Percentiles rank a stretch among this genome's conserved stretches.
These are phyloP conservation scores for Eudasyphora cyanicolor DNA, from an alignment of 2,888 invertebrate genomes.

Conservation along the genomic window DNA sequence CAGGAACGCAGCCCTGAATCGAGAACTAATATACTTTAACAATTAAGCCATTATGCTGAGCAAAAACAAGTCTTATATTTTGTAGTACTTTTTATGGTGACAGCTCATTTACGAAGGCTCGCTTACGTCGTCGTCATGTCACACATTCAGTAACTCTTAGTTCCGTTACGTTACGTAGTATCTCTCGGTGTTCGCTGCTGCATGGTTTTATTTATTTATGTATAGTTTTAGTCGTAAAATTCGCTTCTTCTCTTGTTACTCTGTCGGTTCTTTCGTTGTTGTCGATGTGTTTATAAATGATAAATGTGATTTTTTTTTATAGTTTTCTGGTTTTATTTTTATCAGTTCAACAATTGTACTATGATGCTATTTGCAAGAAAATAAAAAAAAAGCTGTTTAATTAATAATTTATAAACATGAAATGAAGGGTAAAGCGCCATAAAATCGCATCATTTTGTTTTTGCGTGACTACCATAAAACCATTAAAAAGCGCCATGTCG, in stretches of 20 bases:
- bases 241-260: too few relatives aligned
- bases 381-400: conserved; percentile 18
- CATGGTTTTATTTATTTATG: neutral
- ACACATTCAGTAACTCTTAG: too few relatives aligned
- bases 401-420: conserved; percentile 11
- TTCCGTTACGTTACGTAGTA: neutral
- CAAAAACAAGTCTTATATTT: too few relatives aligned
- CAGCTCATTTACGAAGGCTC: too few relatives aligned
- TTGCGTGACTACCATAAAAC: neutral
- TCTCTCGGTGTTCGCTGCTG: neutral
- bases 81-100: too few relatives aligned
- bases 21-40: too few relatives aligned
- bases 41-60: too few relatives aligned
- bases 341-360: neutral
- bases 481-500: conserved; percentile 28
- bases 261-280: neutral
- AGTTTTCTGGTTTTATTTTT: conserved; percentile 1
- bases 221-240: too few relatives aligned
- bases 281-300: conserved; percentile 40
- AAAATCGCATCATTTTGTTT: conserved; percentile 2
- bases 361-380: neutral
- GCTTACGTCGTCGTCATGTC: too few relatives aligned
- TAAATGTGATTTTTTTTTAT: conserved; percentile 41
- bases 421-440: conserved; percentile 3
- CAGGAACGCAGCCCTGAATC: too few relatives aligned